A percentile compares a stretch with the other conserved stretches of the same genome.
These are phyloP conservation scores for Dryocosmus kuriphilus DNA, from an alignment of 2,888 invertebrate species.

Conservation along the genomic window DNA sequence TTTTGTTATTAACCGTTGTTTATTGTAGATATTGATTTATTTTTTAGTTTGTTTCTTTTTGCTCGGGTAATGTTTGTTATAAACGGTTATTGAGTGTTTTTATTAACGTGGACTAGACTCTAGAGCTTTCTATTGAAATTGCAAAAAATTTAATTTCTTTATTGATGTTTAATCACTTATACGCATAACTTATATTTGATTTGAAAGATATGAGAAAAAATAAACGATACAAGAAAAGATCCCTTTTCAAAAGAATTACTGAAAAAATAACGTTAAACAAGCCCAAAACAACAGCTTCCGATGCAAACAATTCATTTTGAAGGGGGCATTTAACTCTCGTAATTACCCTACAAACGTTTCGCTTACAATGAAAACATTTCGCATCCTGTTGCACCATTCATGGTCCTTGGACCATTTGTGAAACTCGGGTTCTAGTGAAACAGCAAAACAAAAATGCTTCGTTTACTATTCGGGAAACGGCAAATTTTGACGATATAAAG, in stretches of 20 bases:
- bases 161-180: too few species aligned
- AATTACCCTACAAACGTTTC: not conserved
- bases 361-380: not conserved
- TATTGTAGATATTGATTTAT: too few species aligned
- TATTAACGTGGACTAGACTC: too few species aligned
- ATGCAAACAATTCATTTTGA: not conserved
- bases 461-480: not conserved
- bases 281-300: not conserved
- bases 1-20: too few species aligned
- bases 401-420: not conserved
- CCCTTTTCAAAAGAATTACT: too few species aligned
- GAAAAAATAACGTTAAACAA: not conserved
- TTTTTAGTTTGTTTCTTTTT: too few species aligned
- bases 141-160: too few species aligned
- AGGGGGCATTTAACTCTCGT: not conserved
- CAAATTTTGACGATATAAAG: not conserved
- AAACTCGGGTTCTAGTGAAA: not conserved
- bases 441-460: not conserved
- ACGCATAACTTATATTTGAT: not conserved
- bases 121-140: too few species aligned
- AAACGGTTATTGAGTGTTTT: too few species aligned
- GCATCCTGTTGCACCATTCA: not conserved
- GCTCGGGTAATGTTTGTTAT: too few species aligned
- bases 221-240: not conserved
- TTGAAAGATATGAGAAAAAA: not conserved